Percentiles rank a stretch among this genome's conserved stretches.
Conservation (phyloP, 2,888 invertebrate genomes). For the Schrankia costaestrigalis region DNA sequence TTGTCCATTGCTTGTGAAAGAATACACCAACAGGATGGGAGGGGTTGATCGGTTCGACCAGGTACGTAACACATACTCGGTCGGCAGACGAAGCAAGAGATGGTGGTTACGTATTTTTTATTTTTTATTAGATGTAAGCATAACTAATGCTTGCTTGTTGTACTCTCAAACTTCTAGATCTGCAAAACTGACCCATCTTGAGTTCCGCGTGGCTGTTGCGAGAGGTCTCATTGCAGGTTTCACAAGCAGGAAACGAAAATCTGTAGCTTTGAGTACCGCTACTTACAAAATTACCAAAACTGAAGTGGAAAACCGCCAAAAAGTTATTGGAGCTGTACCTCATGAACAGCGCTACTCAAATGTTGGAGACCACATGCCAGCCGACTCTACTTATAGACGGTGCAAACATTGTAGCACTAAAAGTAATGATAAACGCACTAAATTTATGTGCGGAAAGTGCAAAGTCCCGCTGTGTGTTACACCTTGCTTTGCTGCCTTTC, state of each 20-base stretch:
- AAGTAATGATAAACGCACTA: constrained; percentile 2
- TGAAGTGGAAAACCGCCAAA: not conserved
- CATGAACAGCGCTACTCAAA: not conserved
- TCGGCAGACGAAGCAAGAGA: constrained; percentile 25
- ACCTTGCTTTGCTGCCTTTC: constrained; percentile 4
- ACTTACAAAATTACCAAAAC: not conserved
- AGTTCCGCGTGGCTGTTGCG: constrained; percentile 26
- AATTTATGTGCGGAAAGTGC: constrained; percentile 3
- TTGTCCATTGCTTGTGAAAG: constrained; percentile 19
- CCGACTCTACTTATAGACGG: constrained; percentile 1
- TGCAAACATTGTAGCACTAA: constrained; percentile 2
- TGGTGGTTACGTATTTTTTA: constrained; percentile 34
- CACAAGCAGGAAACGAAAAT: constrained; percentile 17
- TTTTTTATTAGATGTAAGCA: constrained; percentile 26
- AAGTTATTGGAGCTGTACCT: constrained; percentile 1
- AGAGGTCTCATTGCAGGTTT: constrained; percentile 23
- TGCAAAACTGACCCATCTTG: constrained; percentile 20
- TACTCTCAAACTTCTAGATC: constrained; percentile 14
- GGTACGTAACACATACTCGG: constrained; percentile 21
- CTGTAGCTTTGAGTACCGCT: not conserved
- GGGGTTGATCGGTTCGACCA: too few relatives aligned
- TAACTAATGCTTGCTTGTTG: constrained; percentile 28
- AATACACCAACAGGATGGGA: constrained; percentile 35
- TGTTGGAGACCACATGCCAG: constrained; percentile 2
- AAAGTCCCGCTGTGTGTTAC: constrained; percentile 4